A percentile compares a stretch with the other conserved stretches of the same genome.
phyloP scores from a whole-genome alignment of 1,140 invertebrate species.

The Scaptodrosophila lebanonensis region DNA sequence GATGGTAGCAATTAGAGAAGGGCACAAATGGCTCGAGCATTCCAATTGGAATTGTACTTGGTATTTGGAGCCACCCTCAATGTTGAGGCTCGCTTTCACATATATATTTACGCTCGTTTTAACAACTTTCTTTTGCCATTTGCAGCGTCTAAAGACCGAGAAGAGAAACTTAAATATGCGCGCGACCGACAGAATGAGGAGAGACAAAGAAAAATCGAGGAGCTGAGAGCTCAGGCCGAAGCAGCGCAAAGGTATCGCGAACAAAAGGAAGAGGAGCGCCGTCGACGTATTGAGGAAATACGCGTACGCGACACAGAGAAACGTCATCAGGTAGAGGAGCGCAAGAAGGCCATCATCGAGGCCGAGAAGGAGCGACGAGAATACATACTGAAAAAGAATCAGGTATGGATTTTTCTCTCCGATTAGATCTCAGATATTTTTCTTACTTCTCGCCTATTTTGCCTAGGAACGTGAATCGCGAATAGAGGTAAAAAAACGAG shows the following conservation, averaged over 20 bases:
- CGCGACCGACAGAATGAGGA: constrained; percentile 91
- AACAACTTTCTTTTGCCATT: not conserved
- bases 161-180: constrained; percentile 82
- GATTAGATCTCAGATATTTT: not conserved
- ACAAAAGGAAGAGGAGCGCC: constrained; percentile 90
- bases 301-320: constrained; percentile 86
- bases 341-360: constrained; percentile 91
- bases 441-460: not conserved
- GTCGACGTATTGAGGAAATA: constrained; percentile 88
- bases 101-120: constrained; percentile 12
- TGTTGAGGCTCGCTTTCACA: no score
- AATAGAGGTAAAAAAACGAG: constrained; percentile 85
- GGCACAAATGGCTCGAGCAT: no score
- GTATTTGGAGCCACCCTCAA: no score
- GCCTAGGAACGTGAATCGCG: constrained; percentile 86
- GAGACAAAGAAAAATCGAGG: constrained; percentile 89
- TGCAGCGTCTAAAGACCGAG: constrained; percentile 77
- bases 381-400: constrained; percentile 89
- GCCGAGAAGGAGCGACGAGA: constrained; percentile 90
- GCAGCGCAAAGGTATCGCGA: constrained; percentile 91
- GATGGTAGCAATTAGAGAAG: no score
- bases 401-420: constrained; percentile 60
- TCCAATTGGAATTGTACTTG: no score
- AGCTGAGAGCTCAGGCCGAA: constrained; percentile 89
- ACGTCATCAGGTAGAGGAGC: constrained; percentile 87